Evolutionary conservation across 1,140 invertebrate genomes (phyloP).

Genomic region (Chlorops oryzae): DNA sequence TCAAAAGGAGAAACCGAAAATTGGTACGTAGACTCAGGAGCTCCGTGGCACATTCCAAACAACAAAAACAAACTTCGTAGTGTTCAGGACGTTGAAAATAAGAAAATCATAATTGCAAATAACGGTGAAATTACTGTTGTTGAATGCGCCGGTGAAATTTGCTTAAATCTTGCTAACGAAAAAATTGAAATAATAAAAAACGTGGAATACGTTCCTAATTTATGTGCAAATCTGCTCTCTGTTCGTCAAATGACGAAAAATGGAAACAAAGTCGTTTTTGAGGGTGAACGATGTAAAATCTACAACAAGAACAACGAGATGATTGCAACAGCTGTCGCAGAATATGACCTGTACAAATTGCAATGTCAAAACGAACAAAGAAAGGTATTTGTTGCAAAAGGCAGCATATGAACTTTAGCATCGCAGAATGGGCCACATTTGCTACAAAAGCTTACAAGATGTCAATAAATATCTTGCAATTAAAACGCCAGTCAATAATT

Average conservation of each 20-base stretch:
- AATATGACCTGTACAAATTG: no score
- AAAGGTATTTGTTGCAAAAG: not conserved
- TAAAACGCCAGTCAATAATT: not conserved
- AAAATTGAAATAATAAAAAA: no score
- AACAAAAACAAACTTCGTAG: no score
- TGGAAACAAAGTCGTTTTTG: not conserved
- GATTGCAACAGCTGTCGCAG: not conserved
- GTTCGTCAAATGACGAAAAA: constrained; percentile 6
- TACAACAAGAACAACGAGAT: not conserved
- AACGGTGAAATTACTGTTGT: no score
- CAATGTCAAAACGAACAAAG: no score
- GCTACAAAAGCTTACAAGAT: not conserved
- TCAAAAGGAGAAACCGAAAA: no score
- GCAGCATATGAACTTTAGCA: not conserved
- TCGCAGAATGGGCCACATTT: constrained; percentile 2
- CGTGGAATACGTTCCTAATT: not conserved
- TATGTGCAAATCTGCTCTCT: constrained; percentile 1
- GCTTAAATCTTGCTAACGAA: no score
- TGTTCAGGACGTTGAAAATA: no score
- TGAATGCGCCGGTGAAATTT: no score
- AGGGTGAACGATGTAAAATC: not conserved
- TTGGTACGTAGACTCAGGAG: no score
- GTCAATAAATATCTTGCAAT: not conserved
- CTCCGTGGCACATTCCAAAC: no score
- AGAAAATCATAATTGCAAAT: no score